These are phyloP conservation scores for Plebejus melissa DNA, from an alignment of 2,888 invertebrate species.

Conservation along the genomic window DNA sequence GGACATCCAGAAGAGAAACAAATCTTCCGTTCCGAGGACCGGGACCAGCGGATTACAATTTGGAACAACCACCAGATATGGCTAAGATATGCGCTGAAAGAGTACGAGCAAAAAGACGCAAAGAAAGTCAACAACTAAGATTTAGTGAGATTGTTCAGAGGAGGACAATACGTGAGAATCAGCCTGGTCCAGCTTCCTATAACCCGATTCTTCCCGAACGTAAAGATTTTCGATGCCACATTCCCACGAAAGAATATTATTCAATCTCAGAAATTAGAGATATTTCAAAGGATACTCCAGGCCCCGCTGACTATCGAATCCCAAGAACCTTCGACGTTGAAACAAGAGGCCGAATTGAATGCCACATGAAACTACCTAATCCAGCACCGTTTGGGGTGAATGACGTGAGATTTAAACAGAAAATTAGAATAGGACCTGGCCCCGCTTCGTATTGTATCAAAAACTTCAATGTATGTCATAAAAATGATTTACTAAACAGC, in stretches of 20 bases:
- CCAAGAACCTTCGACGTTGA: constrained; percentile 55
- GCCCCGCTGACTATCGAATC: constrained; percentile 54
- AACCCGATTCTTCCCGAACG: constrained; percentile 48
- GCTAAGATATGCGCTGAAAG: constrained; percentile 53
- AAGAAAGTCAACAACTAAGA: constrained; percentile 56
- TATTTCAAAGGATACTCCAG: constrained; percentile 41
- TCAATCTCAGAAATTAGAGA: neutral
- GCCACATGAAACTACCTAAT: constrained; percentile 49
- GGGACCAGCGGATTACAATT: constrained; percentile 58
- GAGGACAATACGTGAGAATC: constrained; percentile 48
- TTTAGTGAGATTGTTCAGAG: constrained; percentile 60
- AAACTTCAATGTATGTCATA: constrained; percentile 40
- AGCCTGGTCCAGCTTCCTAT: constrained; percentile 59
- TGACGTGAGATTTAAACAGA: constrained; percentile 51
- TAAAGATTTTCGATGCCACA: constrained; percentile 45
- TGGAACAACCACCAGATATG: constrained; percentile 42
- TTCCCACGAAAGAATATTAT: constrained; percentile 32
- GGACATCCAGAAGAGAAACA: constrained; percentile 46
- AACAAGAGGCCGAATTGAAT: constrained; percentile 40
- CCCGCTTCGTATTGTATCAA: constrained; percentile 52
- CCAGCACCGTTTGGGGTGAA: constrained; percentile 57
- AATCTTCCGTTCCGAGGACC: constrained; percentile 43
- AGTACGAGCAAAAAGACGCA: constrained; percentile 49
- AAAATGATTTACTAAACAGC: constrained; percentile 43
- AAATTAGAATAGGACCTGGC: constrained; percentile 51